phyloP scores from a whole-genome alignment of 1,140 invertebrate species.

The Apis laboriosa region DNA sequence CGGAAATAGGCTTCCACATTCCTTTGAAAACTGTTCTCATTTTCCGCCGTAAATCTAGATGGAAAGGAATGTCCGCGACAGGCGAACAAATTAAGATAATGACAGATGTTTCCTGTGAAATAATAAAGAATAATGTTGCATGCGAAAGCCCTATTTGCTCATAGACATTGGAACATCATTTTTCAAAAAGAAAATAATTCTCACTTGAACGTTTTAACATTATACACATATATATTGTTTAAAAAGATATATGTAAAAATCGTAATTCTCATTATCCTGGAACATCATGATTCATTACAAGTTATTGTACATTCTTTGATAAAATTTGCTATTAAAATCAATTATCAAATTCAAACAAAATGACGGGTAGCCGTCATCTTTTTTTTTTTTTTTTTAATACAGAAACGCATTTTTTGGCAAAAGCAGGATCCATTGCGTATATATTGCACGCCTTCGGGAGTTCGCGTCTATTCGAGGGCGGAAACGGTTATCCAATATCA shows the following conservation, averaged over 20 bases:
- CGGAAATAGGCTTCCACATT: constrained; percentile 30
- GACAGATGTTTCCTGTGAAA: constrained; percentile 30
- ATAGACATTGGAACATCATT: neutral
- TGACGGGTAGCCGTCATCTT: neutral
- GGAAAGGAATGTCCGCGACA: constrained; percentile 10
- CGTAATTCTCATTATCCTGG: neutral
- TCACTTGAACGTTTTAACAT: neutral
- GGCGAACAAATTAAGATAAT: constrained; percentile 40
- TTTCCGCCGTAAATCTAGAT: neutral
- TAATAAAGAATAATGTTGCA: constrained; percentile 4
- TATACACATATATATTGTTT: too few species aligned
- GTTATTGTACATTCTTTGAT: neutral
- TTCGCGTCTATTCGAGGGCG: constrained; percentile 38
- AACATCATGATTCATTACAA: too few species aligned
- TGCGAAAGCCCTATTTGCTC: neutral
- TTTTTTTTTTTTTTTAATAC: constrained; percentile 17
- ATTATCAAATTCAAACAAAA: neutral
- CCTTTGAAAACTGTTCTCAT: constrained; percentile 50
- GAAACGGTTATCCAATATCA: constrained; percentile 62
- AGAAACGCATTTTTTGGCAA: constrained; percentile 45
- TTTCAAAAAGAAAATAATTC: too few species aligned
- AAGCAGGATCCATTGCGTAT: constrained; percentile 12
- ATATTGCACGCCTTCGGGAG: constrained; percentile 37
- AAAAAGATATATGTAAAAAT: neutral
- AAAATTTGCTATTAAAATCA: neutral